Evolutionary conservation across 2,113 vertebrate genomes (phyloP), one percentile per base, ranked within the genome.

Genomic region (Hylia prasina): DNA sequence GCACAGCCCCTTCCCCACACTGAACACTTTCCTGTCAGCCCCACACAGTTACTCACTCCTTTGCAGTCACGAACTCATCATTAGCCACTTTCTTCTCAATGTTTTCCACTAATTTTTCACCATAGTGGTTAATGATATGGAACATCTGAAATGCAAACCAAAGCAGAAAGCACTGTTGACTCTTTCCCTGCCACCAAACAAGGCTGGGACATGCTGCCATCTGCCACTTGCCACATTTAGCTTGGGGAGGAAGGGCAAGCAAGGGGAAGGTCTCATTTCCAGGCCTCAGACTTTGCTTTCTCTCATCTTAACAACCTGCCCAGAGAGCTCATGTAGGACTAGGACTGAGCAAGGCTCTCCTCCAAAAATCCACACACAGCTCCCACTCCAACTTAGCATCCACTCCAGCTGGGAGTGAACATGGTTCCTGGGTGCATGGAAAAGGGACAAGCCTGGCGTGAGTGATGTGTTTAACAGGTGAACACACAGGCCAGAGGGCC

Each of bases 111-210:
- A 99, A 78, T 48, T 91, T 95, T 54, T 98, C 95, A 78, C 97
- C 97, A 69, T 98, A 98, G 9, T 88, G 82, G 39, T 90, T 95
- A 93, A 99, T 96, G 44, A 99, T 97, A 24, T 72, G 96, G 50
- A 99, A 97, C 98, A 98, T 99, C 98, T 99, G 94, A 91, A 94
- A 89, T 33, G 28, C 86, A 97, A 90, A 93, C 20, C 81, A 61
- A 33, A 95, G 37, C 7, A 82, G 23, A 82, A 93, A 61, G 56
- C 27, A 39, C 17, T 57, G 25, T 30, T 48, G 73, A 84, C 48
- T 21, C 58, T 50, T 66, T n/a, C 40, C 15, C 9, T 25, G 73
- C 19, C 54, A 30, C 15, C 27, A 78, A 60, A 47, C 39, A 71
- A 79, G 58, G 50, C 37, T 44, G 53, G 45, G 22, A 58, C 1